These are phyloP conservation scores for Bungarus multicinctus DNA, from an alignment of 2,113 vertebrate genomes.

Conservation along the genomic window DNA sequence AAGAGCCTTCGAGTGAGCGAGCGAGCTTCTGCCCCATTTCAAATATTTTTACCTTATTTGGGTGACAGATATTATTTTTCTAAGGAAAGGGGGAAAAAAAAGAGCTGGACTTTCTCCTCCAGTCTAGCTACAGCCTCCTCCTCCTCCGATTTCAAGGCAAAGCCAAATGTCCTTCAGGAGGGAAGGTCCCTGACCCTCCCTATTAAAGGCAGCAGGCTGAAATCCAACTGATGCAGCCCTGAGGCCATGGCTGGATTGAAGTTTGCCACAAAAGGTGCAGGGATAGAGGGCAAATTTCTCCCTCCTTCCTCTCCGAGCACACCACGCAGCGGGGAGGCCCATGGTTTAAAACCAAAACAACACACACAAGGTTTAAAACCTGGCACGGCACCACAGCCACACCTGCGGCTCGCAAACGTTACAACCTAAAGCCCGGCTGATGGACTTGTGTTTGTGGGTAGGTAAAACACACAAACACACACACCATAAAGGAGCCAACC, in stretches of 20 bases:
- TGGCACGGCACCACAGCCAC: no score
- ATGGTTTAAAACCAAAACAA: no score
- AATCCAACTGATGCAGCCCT: neutral
- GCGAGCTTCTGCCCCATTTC: constrained; percentile 78
- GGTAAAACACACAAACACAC: no score
- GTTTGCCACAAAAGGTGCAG: neutral
- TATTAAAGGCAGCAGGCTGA: neutral
- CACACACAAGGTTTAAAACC: no score
- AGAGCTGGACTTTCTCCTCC: constrained; percentile 65
- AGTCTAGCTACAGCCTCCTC: constrained; percentile 71
- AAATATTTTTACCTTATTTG: constrained; percentile 89
- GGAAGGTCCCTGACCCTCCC: constrained; percentile 6
- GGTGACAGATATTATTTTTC: constrained; percentile 86
- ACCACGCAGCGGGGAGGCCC: no score
- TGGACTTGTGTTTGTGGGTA: no score
- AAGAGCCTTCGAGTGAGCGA: constrained; percentile 49
- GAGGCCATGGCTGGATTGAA: neutral
- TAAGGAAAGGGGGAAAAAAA: constrained; percentile 74
- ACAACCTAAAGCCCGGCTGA: no score
- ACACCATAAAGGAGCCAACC: no score
- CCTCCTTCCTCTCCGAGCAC: no score
- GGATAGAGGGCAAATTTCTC: neutral
- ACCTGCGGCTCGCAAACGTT: no score
- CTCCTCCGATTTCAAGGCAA: neutral
- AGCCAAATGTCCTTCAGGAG: constrained; percentile 14